Evolutionary conservation across 2,888 invertebrate genomes (phyloP).

Genomic region (Auanema freiburgensis): DNA sequence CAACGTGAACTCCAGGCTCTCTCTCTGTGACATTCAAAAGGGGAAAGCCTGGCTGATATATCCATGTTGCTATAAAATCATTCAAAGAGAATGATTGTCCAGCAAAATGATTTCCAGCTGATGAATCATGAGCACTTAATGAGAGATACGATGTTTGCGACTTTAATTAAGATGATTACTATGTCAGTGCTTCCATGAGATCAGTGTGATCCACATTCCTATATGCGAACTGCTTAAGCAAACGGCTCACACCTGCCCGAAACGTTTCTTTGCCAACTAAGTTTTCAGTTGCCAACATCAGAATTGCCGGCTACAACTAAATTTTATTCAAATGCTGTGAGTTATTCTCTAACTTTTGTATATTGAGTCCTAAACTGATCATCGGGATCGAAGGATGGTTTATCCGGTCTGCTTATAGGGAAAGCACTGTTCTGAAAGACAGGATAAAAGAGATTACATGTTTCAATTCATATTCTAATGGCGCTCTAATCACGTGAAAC

Average conservation of each 20-base stretch:
- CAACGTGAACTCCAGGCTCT: slow-evolving; percentile 6
- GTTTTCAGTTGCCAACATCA: slow-evolving; percentile 48
- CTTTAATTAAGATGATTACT: slow-evolving; percentile 26
- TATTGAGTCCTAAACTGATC: slow-evolving; percentile 25
- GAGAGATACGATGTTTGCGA: too few relatives aligned
- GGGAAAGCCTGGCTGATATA: slow-evolving; percentile 47
- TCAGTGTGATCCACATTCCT: slow-evolving; percentile 52
- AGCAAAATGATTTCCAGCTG: slow-evolving; percentile 38
- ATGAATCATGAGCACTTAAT: slow-evolving; percentile 42
- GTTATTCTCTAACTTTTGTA: slow-evolving; percentile 18
- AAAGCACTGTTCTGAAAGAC: slow-evolving; percentile 25
- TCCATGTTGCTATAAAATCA: slow-evolving; percentile 51
- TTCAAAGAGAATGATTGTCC: slow-evolving; percentile 41
- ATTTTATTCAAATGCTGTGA: neutral
- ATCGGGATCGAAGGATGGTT: slow-evolving; percentile 20
- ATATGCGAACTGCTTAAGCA: slow-evolving; percentile 40
- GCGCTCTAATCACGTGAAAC: too few relatives aligned
- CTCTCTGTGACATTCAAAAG: slow-evolving; percentile 32
- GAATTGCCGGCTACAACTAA: slow-evolving; percentile 33
- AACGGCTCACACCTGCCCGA: slow-evolving; percentile 39
- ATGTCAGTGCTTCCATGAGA: slow-evolving; percentile 42
- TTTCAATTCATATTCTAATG: too few relatives aligned
- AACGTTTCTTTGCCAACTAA: slow-evolving; percentile 43
- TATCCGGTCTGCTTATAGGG: slow-evolving; percentile 21
- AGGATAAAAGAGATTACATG: neutral